Conservation (phyloP, 1,140 invertebrate genomes). For the Drosophila kepulauana region DNA sequence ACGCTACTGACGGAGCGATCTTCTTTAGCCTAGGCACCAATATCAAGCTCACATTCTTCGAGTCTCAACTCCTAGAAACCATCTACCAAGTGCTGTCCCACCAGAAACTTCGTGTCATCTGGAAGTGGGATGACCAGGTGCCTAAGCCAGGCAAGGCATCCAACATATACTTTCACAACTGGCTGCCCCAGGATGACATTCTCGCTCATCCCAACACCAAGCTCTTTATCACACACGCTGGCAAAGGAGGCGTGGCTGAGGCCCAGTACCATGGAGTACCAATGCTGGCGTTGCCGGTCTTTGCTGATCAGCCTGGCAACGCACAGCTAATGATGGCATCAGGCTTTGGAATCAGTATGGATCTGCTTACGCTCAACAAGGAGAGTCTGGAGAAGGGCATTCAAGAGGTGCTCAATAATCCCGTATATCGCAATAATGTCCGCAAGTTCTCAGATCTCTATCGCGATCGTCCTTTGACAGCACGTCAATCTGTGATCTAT, state of each 20-base stretch:
- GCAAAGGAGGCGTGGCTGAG: slow-evolving; percentile 86
- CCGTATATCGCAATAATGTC: slow-evolving; percentile 39
- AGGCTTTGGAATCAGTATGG: slow-evolving; percentile 64
- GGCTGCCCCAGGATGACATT: slow-evolving; percentile 87
- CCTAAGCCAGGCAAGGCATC: slow-evolving; percentile 82
- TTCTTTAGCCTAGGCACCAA: slow-evolving; percentile 87
- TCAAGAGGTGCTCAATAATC: slow-evolving; percentile 50
- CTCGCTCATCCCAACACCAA: slow-evolving; percentile 85
- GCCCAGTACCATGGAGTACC: slow-evolving; percentile 85
- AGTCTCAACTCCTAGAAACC: slow-evolving; percentile 68
- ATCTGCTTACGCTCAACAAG: slow-evolving; percentile 13
- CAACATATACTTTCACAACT: slow-evolving; percentile 86
- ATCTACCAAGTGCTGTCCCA: slow-evolving; percentile 85
- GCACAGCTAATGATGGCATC: slow-evolving; percentile 29
- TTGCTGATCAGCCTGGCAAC: slow-evolving; percentile 65
- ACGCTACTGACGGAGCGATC: slow-evolving; percentile 85
- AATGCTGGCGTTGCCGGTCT: slow-evolving; percentile 85
- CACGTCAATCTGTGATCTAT: slow-evolving; percentile 84
- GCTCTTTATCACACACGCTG: slow-evolving; percentile 86
- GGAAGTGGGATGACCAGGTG: slow-evolving; percentile 85
- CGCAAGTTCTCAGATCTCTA: slow-evolving; percentile 63
- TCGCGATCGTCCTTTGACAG: slow-evolving; percentile 70
- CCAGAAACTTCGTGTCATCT: slow-evolving; percentile 85
- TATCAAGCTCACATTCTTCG: slow-evolving; percentile 77
- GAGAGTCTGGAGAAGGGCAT: slow-evolving; percentile 34